Evolutionary conservation across 2,888 invertebrate genomes (phyloP), one percentile per base, ranked within the genome.

Genomic region (Torymus texanus): DNA sequence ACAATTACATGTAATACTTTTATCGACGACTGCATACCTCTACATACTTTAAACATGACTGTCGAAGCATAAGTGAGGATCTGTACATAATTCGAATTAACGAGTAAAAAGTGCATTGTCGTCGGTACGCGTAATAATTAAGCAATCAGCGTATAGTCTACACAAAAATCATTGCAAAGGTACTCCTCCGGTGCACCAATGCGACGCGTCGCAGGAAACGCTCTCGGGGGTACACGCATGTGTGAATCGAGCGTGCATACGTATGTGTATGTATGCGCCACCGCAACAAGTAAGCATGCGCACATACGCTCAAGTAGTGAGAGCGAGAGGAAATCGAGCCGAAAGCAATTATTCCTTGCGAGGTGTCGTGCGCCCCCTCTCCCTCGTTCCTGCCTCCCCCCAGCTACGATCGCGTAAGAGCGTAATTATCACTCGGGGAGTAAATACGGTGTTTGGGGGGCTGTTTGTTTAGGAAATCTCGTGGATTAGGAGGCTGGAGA

Each of bases 331-430:
- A 80, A 80, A 83, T 83, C 80, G 83, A 82, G 80, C 80, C 82
- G 79, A 84, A 86, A 85, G 80, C 83, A 85, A 86, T 86, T 85
- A 85, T 83, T 84, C 82, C 74, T 75, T 72, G 53, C 73, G 55
- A 79, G 77, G 79, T 79, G 78, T 83, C 82, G 53, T 41, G 41
- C 41, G 41, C 41, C 41, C 41, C 41, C 8, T 41, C 41, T 41
- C 41, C 41, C 41, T 18, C 16, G 58, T 8, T 61, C 29, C 41
- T 41, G 51, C 58, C 55, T 14, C 16, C 12, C 51, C 41, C 67
- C 58, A 24, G 24, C 29, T 13, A 62, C 51, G 14, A 59, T 59
- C 66, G 13, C 13, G 58, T 73, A 72, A 78, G 55, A 56, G 71
- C 55, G 53, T 62, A 79, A 79, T 75, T 79, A 79, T 75, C 75